A percentile compares a stretch with the other conserved stretches of the same genome.
Conservation (phyloP, 2,113 vertebrate species). For the Xyrauchen texanus region DNA sequence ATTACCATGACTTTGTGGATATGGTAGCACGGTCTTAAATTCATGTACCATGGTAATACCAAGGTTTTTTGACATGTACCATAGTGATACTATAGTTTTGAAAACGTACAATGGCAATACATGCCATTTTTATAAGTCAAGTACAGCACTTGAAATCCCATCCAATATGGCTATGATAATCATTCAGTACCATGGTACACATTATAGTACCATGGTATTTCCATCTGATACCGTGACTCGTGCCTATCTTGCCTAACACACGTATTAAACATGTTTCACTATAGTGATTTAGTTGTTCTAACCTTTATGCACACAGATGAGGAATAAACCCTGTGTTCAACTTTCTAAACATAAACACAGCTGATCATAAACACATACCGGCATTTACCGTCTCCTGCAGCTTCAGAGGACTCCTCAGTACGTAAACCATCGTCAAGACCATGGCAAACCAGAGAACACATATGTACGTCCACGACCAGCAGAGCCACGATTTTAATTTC, state of each 20-base stretch:
- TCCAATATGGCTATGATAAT: too few species aligned
- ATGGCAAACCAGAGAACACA: slow-evolving; percentile 82
- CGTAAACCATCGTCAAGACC: slow-evolving; percentile 84
- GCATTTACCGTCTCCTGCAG: slow-evolving; percentile 87
- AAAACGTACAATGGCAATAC: too few species aligned
- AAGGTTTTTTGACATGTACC: too few species aligned
- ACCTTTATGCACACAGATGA: not conserved
- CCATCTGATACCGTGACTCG: too few species aligned
- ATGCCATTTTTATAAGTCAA: too few species aligned
- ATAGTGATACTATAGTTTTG: too few species aligned
- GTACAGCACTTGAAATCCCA: too few species aligned
- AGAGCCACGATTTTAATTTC: slow-evolving; percentile 76
- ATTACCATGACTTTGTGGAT: too few species aligned
- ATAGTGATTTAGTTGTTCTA: not conserved
- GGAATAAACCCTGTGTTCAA: not conserved
- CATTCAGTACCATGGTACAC: not conserved
- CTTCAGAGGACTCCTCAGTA: slow-evolving; percentile 87
- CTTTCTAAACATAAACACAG: not conserved
- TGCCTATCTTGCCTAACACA: not conserved
- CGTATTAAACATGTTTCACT: not conserved
- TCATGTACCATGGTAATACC: too few species aligned
- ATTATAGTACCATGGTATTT: not conserved
- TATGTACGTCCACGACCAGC: slow-evolving; percentile 84
- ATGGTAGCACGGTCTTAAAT: too few species aligned
- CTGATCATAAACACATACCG: slow-evolving; percentile 71